Evolutionary conservation across 1,140 invertebrate species (phyloP).

Genomic region (Cataglyphis hispanica): DNA sequence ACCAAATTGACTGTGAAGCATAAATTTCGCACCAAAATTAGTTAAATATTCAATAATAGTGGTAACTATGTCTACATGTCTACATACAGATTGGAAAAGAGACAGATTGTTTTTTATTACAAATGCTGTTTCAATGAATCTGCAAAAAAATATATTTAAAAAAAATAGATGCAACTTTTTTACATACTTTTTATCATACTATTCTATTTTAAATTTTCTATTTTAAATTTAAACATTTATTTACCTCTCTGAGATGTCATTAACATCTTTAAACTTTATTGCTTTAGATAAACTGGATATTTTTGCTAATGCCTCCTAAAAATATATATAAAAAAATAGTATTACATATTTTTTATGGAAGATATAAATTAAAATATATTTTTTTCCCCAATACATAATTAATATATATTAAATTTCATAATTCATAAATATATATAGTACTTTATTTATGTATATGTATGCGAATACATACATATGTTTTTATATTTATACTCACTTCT

Average conservation of each 20-base stretch:
- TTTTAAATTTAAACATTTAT: background rate
- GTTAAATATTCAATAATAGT: constrained; percentile 10
- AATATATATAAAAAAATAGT: background rate
- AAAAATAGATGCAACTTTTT: background rate
- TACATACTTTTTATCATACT: constrained; percentile 2
- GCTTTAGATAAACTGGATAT: background rate
- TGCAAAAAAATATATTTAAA: background rate
- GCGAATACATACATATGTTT: background rate
- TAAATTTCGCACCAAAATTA: background rate
- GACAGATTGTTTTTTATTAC: constrained; percentile 21
- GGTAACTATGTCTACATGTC: constrained; percentile 13
- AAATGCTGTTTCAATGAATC: background rate
- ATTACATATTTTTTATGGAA: background rate
- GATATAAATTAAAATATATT: too few relatives aligned
- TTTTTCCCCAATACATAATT: too few relatives aligned
- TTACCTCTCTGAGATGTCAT: background rate
- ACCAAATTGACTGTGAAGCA: background rate
- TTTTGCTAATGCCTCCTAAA: background rate
- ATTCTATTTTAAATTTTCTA: background rate
- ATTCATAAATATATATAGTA: background rate
- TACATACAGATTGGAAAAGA: constrained; percentile 14
- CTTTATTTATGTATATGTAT: background rate
- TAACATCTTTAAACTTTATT: background rate
- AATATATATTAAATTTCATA: background rate
- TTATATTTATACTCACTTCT: background rate